Base-by-base conservation (phyloP, 2,113 vertebrate genomes). In the Podiceps cristatus region DNA sequence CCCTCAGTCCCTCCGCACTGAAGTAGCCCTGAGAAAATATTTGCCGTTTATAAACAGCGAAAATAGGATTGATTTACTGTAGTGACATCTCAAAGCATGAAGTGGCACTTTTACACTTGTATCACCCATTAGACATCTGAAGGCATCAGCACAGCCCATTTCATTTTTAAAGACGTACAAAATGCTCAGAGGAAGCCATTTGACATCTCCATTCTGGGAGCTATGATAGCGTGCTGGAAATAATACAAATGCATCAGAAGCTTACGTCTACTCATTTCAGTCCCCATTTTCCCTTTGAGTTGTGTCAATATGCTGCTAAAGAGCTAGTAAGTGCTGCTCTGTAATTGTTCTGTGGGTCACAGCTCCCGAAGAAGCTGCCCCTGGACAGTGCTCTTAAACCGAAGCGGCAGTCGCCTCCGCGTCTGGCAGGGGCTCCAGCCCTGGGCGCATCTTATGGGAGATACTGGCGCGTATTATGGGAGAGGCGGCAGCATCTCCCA, bases 71-170 rank as follows among this genome's bases (percentile, higher is more conserved):
- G 86, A 93, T 90, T 95, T 82, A 64, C 60, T 92, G 67, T 60
- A 64, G 44, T 60, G 29, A 60, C 73, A 56, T 44, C 59, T 63
- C 85, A 60, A 78, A 96, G 93, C 86, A 72, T 31, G 68, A 93
- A 92, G 94, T 74, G 83, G 62, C 93, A 52, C 77, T 94, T 92
- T 83, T 66, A 90, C 78, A 82, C 56, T 80, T 42, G 0, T 45
- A 85, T 94, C 86, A 58, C 86, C 95, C 95, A 87, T 97, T 84
- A 96, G 93, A 93, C 90, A 86, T 89, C 90, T 72, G 95, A 94
- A 95, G 96, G 55, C 55, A 67, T 78, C 59, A 72, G 93, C 80
- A 74, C 63, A 80, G 64, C 87, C 91, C 85, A 86, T 92, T 92
- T 86, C 80, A 67, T 76, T 82, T 52, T 90, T 93, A 66, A 15